Base-by-base conservation (phyloP, 2,888 invertebrate genomes). In the Pterobdella sp. region DNA sequence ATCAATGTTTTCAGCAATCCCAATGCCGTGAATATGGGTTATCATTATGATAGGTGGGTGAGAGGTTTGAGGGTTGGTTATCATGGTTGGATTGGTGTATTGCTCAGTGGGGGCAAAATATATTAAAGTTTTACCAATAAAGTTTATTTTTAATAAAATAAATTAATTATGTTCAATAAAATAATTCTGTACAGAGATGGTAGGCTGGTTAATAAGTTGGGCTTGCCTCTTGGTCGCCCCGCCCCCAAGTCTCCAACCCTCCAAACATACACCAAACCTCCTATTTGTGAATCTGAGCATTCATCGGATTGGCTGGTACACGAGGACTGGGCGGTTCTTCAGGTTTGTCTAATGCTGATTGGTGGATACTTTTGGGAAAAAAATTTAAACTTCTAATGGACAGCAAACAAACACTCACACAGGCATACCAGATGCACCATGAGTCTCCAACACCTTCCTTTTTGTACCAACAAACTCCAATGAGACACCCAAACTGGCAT, bases 221-320 rank as follows among this genome's bases (percentile, higher is more conserved):
- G 79, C 29, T 75, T 81, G 71, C 77, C 79, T 10, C n/a, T 71
- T 4, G 71, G 71, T 26, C 49, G 52, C 3, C 71, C 71, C 1
- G 49, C 52, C 63, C n/a, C 63, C n/a, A 71, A 56, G 26, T 63
- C 71, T 4, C 71, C 71, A 22, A 22, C 52, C 63, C 35, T 71
- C 2, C 36, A 18, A 22, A 4, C 37, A n/a, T 34, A 52, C n/a
- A 26, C 60, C 26, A 71, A 56, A 49, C 76, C 76, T 73, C 78
- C 79, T 79, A 79, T 2, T 35, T 78, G 35, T 70, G 80, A 81
- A 35, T 34, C 77, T n/a, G 75, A 76, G 3, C 87, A 89, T 75
- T 87, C 88, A 78, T 90, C 91, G 75, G 93, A 93, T 79, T 96
- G 95, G 95, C 87, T 90, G 77, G 88, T 93, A 74, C 89, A 91